These are phyloP conservation scores for Semnornis frantzii DNA, from an alignment of 2,113 vertebrate genomes.

Conservation along the genomic window DNA sequence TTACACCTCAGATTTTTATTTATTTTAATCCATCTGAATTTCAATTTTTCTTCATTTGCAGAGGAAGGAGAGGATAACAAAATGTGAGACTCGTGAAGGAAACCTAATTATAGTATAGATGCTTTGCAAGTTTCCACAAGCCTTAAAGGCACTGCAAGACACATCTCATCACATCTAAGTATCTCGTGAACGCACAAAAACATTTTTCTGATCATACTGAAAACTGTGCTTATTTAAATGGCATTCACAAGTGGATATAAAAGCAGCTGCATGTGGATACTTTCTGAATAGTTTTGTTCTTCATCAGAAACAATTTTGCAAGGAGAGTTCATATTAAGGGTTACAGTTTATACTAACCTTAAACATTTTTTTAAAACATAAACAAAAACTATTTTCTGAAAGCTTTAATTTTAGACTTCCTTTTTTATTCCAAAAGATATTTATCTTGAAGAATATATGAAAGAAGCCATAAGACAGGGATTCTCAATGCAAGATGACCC, in stretches of 20 bases:
- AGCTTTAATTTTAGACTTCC: not conserved
- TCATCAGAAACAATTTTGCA: not conserved
- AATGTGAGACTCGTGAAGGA: not conserved
- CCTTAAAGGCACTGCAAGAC: not conserved
- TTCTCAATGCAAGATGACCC: not conserved
- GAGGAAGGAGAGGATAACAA: not conserved
- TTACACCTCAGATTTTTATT: not conserved
- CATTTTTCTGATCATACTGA: not conserved
- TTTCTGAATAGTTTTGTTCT: not conserved
- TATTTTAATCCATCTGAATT: not conserved
- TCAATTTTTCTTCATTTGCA: not conserved
- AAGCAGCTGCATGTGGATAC: constrained; percentile 32
- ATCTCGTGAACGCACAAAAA: constrained; percentile 32
- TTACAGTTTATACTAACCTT: not conserved
- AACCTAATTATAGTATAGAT: not conserved
- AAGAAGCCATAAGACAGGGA: not conserved
- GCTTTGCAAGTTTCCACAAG: constrained; percentile 10
- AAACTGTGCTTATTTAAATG: constrained; percentile 10
- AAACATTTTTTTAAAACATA: not conserved
- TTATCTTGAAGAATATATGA: not conserved
- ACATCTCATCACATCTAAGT: not conserved
- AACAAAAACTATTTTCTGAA: not conserved
- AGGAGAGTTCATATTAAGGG: not conserved
- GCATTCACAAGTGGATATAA: constrained; percentile 6
- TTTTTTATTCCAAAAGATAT: not conserved